Evolutionary conservation across 2,888 invertebrate genomes (phyloP).

Genomic region (Podotricha telesiphe): DNA sequence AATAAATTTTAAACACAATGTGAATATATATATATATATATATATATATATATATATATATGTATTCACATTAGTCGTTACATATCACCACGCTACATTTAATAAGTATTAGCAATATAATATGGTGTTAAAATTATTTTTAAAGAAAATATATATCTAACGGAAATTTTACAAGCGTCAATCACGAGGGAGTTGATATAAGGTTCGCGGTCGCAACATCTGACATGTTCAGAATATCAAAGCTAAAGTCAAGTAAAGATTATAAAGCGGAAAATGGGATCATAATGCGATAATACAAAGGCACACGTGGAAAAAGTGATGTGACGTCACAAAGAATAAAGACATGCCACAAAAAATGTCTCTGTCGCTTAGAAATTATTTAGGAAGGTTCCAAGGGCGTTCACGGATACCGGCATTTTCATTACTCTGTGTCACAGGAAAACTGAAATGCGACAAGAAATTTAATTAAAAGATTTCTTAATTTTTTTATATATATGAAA

Average conservation of each 20-base stretch:
- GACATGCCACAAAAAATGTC: conserved; percentile 57
- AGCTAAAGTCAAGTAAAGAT: conserved; percentile 8
- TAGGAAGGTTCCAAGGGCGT: conserved; percentile 54
- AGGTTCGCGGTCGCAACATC: neutral
- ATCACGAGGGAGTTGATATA: neutral
- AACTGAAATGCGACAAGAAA: conserved; percentile 64
- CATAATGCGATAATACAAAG: conserved; percentile 23
- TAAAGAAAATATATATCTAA: neutral
- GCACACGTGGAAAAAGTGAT: conserved; percentile 19
- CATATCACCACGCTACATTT: too few relatives aligned
- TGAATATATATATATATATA: too few relatives aligned
- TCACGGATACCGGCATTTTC: conserved; percentile 64
- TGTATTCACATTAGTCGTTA: too few relatives aligned
- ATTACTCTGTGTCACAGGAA: conserved; percentile 69
- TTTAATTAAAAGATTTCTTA: conserved; percentile 66
- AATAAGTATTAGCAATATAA: neutral
- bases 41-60: too few relatives aligned
- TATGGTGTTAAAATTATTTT: neutral
- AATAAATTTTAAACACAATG: too few relatives aligned
- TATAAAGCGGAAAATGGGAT: conserved; percentile 22
- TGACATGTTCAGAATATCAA: neutral
- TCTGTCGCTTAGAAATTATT: conserved; percentile 55
- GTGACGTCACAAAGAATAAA: conserved; percentile 56
- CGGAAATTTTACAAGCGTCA: neutral
- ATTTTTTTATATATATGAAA: conserved; percentile 35